A percentile compares a stretch with the other conserved stretches of the same genome.
Conservation (phyloP, 2,113 vertebrate species). For the Pelusios castaneus region DNA sequence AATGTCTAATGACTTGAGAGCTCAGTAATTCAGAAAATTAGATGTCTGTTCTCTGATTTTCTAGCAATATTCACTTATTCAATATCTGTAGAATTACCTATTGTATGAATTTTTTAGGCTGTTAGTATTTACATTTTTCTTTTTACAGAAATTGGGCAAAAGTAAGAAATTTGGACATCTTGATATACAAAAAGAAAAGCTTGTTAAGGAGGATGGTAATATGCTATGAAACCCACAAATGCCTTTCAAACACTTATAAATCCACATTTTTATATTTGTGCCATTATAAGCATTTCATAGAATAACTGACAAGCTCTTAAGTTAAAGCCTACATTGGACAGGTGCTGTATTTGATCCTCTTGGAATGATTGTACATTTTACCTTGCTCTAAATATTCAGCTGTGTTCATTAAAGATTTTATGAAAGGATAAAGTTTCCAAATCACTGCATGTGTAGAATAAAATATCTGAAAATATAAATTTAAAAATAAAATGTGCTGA, state of each 20-base stretch:
- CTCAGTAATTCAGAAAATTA: background rate
- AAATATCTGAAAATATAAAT: slow-evolving; percentile 19
- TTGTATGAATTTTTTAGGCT: slow-evolving; percentile 28
- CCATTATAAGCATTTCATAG: background rate
- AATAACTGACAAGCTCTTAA: background rate
- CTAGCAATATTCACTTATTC: background rate
- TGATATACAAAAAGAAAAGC: slow-evolving; percentile 61
- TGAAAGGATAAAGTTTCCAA: background rate
- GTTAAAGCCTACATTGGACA: background rate
- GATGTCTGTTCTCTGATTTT: background rate
- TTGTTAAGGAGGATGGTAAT: slow-evolving; percentile 53
- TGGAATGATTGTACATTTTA: background rate
- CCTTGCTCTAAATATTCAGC: background rate
- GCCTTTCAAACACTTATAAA: slow-evolving; percentile 43
- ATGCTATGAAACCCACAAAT: slow-evolving; percentile 29
- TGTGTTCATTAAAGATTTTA: slow-evolving; percentile 5
- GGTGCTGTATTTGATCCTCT: background rate
- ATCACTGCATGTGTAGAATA: background rate
- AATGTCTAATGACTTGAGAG: background rate
- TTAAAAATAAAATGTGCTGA: slow-evolving; percentile 55
- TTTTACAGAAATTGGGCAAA: slow-evolving; percentile 61
- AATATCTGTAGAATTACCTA: background rate
- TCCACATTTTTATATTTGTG: background rate
- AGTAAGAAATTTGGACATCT: slow-evolving; percentile 57
- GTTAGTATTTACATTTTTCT: slow-evolving; percentile 45